Conservation (phyloP, 1,140 invertebrate genomes). For the Heterodera schachtii region DNA sequence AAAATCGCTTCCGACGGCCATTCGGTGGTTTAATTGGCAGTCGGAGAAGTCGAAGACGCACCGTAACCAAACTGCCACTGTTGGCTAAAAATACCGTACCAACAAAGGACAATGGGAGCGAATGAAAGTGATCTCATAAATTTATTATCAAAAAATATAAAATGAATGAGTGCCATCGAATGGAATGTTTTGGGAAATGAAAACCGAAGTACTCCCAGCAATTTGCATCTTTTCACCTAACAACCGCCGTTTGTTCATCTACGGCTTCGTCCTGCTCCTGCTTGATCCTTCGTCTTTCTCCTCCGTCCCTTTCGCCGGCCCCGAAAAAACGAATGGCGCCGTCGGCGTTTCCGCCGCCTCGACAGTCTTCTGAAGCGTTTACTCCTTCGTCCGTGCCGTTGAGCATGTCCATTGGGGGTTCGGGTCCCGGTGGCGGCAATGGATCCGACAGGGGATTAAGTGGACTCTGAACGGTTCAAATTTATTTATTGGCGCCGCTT, state of each 20-base stretch:
- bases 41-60: not conserved
- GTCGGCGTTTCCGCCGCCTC: not conserved
- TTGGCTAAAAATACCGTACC: not conserved
- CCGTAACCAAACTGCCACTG: not conserved
- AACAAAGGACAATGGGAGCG: not conserved
- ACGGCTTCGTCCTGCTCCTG: not conserved
- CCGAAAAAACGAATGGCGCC: not conserved
- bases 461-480: not conserved
- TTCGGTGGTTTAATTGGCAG: not conserved
- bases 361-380: not conserved
- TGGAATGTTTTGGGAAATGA: not conserved
- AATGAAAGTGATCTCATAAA: not conserved
- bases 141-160: not conserved
- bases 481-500: not conserved
- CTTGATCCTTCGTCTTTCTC: not conserved
- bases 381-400: constrained; percentile 9
- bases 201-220: not conserved
- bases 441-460: not conserved
- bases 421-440: constrained; percentile 23
- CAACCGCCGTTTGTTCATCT: not conserved
- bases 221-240: not conserved
- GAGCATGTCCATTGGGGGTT: constrained; percentile 29
- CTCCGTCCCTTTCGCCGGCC: not conserved
- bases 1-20: not conserved
- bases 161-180: not conserved